phyloP scores from a whole-genome alignment of 2,888 invertebrate genomes.

The Dynastes maya region DNA sequence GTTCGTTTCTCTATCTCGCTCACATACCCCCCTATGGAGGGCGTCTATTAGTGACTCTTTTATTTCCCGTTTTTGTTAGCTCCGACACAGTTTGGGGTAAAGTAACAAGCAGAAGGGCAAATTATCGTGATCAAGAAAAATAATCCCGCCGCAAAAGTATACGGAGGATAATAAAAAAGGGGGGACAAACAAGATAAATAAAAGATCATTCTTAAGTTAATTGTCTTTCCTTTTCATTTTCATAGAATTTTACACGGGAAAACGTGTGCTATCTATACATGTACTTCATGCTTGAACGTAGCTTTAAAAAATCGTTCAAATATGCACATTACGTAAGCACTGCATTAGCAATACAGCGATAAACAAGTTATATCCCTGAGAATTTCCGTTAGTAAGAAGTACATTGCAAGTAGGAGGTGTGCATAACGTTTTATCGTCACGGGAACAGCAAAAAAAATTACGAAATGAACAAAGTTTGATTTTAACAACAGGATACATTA shows the following conservation, averaged over 20 bases:
- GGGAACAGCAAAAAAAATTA: not conserved
- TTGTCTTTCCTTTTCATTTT: too few relatives aligned
- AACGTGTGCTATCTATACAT: not conserved
- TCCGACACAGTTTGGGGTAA: not conserved
- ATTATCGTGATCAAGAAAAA: conserved; percentile 9
- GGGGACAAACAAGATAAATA: conserved; percentile 8
- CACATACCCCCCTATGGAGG: not conserved
- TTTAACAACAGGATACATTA: conserved; percentile 16
- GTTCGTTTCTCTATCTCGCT: not conserved
- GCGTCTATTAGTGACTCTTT: conserved; percentile 17
- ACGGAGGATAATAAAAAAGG: not conserved
- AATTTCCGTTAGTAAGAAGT: conserved; percentile 10
- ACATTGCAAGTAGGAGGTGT: conserved; percentile 6
- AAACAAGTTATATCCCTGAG: conserved; percentile 19
- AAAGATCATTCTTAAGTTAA: not conserved
- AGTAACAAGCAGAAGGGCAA: conserved; percentile 23
- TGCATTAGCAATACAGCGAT: not conserved
- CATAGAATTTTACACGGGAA: too few relatives aligned
- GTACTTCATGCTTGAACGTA: conserved; percentile 4
- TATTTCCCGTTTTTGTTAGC: conserved; percentile 9
- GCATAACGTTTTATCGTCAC: not conserved
- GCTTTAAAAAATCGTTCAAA: conserved; percentile 7
- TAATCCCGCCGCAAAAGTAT: not conserved
- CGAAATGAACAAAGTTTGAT: conserved; percentile 2
- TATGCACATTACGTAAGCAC: conserved; percentile 5